A percentile compares a stretch with the other conserved stretches of the same genome.
Conservation (phyloP, 2,888 invertebrate species). For the Melinopterus prodromus region DNA sequence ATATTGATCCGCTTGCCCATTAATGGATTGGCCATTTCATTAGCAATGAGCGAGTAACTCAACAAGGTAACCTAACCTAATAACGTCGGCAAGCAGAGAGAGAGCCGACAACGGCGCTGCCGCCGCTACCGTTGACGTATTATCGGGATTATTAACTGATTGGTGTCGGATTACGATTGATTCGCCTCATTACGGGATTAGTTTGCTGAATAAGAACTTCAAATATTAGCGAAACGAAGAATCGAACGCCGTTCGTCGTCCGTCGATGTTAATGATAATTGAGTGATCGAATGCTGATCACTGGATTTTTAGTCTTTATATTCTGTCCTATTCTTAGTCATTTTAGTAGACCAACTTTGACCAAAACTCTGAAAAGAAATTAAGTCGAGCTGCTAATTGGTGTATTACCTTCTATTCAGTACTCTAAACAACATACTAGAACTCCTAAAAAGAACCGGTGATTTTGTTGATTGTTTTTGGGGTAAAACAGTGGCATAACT, state of each 20-base stretch:
- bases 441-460: no score
- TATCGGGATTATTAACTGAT: slow-evolving; percentile 58
- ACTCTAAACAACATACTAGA: no score
- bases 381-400: no score
- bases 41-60: slow-evolving; percentile 50
- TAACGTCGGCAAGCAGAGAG: slow-evolving; percentile 48
- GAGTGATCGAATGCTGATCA: background rate
- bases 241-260: slow-evolving; percentile 7
- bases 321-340: no score
- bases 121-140: slow-evolving; percentile 49
- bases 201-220: slow-evolving; percentile 43
- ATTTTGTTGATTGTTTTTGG: no score
- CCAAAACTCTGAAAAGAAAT: no score
- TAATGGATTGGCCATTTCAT: slow-evolving; percentile 54
- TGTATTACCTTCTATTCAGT: no score
- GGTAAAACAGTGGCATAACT: no score
- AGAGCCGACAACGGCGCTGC: slow-evolving; percentile 42
- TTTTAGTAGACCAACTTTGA: no score
- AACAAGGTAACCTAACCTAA: slow-evolving; percentile 51
- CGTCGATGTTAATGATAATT: background rate
- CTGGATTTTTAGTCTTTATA: no score
- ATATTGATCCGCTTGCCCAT: slow-evolving; percentile 40
- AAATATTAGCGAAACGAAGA: slow-evolving; percentile 23
- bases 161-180: slow-evolving; percentile 57
- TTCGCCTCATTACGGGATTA: slow-evolving; percentile 55